Evolutionary conservation across 2,113 vertebrate species (phyloP).

Genomic region (Rhynchomys soricoides): DNA sequence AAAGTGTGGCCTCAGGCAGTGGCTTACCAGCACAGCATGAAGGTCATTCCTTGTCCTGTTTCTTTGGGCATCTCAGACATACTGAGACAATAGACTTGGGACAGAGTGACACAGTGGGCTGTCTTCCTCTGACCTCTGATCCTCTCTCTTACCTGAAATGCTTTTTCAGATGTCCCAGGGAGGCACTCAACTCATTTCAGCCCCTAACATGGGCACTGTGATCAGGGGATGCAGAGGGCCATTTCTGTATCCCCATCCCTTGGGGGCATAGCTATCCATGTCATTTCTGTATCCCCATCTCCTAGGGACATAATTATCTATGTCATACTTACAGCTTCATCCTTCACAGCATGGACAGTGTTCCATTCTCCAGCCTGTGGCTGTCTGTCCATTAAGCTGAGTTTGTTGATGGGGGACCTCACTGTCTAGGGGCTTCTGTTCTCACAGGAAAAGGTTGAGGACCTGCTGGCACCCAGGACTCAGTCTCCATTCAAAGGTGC

Average conservation of each 20-base stretch:
- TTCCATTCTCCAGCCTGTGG: background rate
- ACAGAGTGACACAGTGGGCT: background rate
- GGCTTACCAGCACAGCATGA: background rate
- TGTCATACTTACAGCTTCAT: too few relatives aligned
- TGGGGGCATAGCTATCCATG: background rate
- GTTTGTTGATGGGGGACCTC: background rate
- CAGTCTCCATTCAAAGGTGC: background rate
- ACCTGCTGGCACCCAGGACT: background rate
- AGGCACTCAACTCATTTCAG: too few relatives aligned
- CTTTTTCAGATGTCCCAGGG: background rate
- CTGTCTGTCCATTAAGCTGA: background rate
- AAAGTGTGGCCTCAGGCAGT: background rate
- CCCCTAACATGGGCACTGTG: fast-evolving
- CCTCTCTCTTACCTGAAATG: too few relatives aligned
- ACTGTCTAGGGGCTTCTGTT: background rate
- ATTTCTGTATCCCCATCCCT: background rate
- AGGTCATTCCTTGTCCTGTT: background rate
- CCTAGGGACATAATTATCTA: background rate
- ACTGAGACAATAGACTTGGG: background rate
- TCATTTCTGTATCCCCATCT: background rate
- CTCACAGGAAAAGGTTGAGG: too few relatives aligned
- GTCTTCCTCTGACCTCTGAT: background rate
- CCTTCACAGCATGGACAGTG: background rate
- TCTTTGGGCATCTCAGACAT: background rate
- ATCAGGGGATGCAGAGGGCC: background rate